Percentiles rank a stretch among this genome's conserved stretches.
Evolutionary conservation across 2,888 invertebrate genomes (phyloP).

Genomic region (Laspeyria flexula): DNA sequence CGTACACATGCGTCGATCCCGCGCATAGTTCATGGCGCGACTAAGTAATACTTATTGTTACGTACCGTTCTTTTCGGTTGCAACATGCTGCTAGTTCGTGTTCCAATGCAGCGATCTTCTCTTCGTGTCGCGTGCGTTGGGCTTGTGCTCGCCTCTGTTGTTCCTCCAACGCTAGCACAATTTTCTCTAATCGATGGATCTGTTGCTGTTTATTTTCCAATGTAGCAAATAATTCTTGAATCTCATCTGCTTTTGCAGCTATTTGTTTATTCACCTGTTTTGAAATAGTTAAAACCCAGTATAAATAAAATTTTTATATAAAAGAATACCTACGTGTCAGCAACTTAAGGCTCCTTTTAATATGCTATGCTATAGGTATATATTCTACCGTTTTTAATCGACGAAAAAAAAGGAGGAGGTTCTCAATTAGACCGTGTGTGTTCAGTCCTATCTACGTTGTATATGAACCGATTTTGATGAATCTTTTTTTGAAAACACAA

Average conservation of each 20-base stretch:
- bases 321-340: no score
- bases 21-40: no score
- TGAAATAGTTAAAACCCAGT: background rate
- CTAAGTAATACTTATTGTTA: background rate
- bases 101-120: conserved; percentile 85
- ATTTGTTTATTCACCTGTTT: conserved; percentile 84
- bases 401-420: no score
- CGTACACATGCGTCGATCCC: no score
- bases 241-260: conserved; percentile 80
- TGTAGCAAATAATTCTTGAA: conserved; percentile 80
- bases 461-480: no score
- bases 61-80: conserved; percentile 70
- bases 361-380: no score
- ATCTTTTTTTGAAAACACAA: no score
- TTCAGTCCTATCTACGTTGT: no score
- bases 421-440: no score
- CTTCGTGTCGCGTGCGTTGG: conserved; percentile 86
- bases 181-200: conserved; percentile 83
- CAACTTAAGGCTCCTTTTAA: no score
- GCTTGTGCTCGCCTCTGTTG: conserved; percentile 86
- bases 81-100: conserved; percentile 76
- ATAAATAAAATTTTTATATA: no score
- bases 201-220: conserved; percentile 85
- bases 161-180: conserved; percentile 84
- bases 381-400: no score